Percentiles rank a stretch among this genome's conserved stretches.
phyloP scores from a whole-genome alignment of 2,113 vertebrate species.

The Halichoeres trimaculatus region DNA sequence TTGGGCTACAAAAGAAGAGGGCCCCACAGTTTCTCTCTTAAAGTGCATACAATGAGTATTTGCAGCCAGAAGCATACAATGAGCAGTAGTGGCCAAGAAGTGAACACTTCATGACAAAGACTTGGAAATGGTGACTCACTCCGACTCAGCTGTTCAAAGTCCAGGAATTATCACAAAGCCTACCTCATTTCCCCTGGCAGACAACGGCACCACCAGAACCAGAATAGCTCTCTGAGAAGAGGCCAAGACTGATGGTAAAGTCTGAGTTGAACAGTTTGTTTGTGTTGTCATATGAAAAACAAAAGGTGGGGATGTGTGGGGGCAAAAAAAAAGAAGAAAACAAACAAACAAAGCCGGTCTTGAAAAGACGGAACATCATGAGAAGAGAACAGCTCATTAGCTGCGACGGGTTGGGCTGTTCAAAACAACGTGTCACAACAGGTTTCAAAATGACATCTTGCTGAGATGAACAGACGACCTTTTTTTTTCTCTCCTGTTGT shows the following conservation, averaged over 20 bases:
- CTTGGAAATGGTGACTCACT: slow-evolving; percentile 54
- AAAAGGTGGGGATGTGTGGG: slow-evolving; percentile 41
- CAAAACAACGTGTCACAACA: slow-evolving; percentile 66
- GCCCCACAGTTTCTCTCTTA: slow-evolving; percentile 38
- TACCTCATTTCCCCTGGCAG: slow-evolving; percentile 66
- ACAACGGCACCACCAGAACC: slow-evolving; percentile 39
- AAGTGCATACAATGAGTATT: slow-evolving; percentile 29
- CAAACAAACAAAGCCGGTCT: slow-evolving; percentile 40
- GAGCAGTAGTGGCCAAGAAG: slow-evolving; percentile 16
- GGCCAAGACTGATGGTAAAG: slow-evolving; percentile 57
- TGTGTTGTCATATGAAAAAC: slow-evolving; percentile 54
- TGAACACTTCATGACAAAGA: slow-evolving; percentile 41
- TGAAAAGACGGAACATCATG: slow-evolving; percentile 45
- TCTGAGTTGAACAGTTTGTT: slow-evolving; percentile 45
- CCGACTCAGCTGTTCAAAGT: slow-evolving; percentile 45
- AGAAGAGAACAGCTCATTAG: slow-evolving; percentile 69
- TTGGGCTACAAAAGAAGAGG: slow-evolving; percentile 9
- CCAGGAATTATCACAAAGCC: slow-evolving; percentile 61
- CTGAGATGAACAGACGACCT: slow-evolving; percentile 55
- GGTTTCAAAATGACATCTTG: slow-evolving; percentile 56
- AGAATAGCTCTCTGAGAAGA: slow-evolving; percentile 58
- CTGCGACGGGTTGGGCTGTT: slow-evolving; percentile 43
- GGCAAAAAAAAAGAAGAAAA: slow-evolving; percentile 41
- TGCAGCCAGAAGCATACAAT: slow-evolving; percentile 18
- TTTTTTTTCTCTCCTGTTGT: slow-evolving; percentile 45